Evolutionary conservation across 2,888 invertebrate genomes (phyloP).

Genomic region (Leptinotarsa peninsularis): DNA sequence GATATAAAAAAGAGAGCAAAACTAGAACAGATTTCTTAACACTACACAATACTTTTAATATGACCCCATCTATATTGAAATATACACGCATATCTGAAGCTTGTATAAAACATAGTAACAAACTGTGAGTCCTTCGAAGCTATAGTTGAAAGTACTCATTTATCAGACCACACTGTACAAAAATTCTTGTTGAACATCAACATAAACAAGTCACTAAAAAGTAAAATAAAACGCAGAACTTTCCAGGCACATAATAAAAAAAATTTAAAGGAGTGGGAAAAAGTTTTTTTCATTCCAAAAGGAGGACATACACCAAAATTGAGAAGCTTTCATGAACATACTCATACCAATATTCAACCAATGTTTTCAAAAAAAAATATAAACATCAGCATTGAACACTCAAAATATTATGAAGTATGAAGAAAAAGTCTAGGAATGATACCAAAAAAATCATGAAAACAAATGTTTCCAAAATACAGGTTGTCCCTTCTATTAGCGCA

Average conservation of each 20-base stretch:
- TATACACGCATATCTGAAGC: slow-evolving; percentile 20
- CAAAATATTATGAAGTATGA: slow-evolving; percentile 8
- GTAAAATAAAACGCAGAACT: slow-evolving; percentile 16
- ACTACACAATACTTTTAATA: slow-evolving; percentile 12
- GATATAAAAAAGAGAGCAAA: too few species aligned
- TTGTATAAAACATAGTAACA: slow-evolving; percentile 10
- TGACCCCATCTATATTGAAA: slow-evolving; percentile 8
- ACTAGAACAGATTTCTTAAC: neutral
- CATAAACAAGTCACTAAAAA: slow-evolving; percentile 13
- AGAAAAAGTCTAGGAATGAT: too few species aligned
- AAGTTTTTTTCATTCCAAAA: slow-evolving; percentile 12
- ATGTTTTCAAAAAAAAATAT: slow-evolving; percentile 12
- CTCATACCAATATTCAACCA: slow-evolving; percentile 11
- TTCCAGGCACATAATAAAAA: neutral
- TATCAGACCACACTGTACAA: neutral
- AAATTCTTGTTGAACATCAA: neutral
- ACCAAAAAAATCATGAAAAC: too few species aligned
- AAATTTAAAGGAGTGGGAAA: slow-evolving; percentile 13
- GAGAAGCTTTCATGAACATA: slow-evolving; percentile 15
- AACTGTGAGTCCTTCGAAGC: slow-evolving; percentile 15
- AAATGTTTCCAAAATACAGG: neutral
- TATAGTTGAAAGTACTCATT: slow-evolving; percentile 8
- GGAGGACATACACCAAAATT: slow-evolving; percentile 8
- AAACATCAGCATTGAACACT: slow-evolving; percentile 10
- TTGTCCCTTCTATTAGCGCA: too few species aligned